These are phyloP conservation scores for Xiphias gladius DNA, from an alignment of 2,113 vertebrate species.

Conservation along the genomic window DNA sequence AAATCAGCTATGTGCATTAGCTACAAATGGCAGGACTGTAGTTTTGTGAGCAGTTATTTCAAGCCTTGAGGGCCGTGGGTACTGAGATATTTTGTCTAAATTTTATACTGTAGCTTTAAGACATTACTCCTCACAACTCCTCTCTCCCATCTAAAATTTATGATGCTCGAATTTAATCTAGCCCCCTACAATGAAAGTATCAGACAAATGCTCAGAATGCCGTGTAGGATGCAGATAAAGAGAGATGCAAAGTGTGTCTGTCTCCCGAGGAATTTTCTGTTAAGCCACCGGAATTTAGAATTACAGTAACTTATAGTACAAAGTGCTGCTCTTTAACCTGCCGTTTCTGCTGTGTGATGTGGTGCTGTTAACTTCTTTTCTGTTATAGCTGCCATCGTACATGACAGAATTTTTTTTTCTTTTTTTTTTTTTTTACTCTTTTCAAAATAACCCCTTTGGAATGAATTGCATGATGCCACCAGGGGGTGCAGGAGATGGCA, in stretches of 20 bases:
- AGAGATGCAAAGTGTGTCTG: background rate
- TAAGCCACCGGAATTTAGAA: background rate
- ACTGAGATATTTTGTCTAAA: background rate
- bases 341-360: background rate
- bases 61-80: background rate
- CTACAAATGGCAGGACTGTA: background rate
- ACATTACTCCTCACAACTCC: background rate
- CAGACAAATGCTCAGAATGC: background rate
- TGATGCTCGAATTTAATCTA: background rate
- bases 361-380: background rate
- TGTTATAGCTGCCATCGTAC: background rate
- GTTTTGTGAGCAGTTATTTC: background rate
- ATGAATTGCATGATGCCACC: conserved; percentile 53
- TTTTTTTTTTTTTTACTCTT: background rate
- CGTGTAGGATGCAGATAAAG: background rate
- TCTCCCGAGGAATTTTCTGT: background rate
- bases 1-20: background rate
- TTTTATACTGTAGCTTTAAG: conserved; percentile 4
- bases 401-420: conserved; percentile 11
- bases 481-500: conserved; percentile 55
- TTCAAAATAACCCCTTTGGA: conserved; percentile 42
- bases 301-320: background rate
- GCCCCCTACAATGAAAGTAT: background rate
- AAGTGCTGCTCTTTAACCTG: background rate
- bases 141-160: background rate